Evolutionary conservation across 1,140 invertebrate species (phyloP).

Genomic region (Teleopsis dalmanni): DNA sequence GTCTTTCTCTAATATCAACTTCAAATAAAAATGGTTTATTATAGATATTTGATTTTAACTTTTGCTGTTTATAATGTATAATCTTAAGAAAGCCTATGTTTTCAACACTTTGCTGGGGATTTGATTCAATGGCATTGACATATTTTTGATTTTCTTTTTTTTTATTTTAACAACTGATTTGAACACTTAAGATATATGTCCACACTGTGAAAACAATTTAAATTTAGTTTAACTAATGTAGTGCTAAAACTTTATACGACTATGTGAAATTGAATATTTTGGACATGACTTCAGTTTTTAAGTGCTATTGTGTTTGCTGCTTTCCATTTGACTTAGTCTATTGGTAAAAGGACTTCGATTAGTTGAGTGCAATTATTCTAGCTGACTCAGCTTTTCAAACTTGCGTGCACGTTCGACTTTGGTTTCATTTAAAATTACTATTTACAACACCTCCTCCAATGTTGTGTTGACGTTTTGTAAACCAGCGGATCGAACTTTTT

Average conservation of each 20-base stretch:
- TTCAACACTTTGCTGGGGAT: not conserved
- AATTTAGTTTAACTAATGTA: not conserved
- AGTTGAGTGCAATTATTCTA: not conserved
- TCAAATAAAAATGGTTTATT: too few species aligned
- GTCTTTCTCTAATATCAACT: too few species aligned
- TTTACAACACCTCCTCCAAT: not conserved
- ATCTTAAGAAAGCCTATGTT: not conserved
- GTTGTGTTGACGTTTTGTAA: not conserved
- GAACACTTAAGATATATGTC: not conserved
- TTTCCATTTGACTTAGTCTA: not conserved
- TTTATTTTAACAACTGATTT: not conserved
- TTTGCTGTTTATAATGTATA: not conserved
- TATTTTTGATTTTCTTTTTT: not conserved
- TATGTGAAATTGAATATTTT: too few species aligned
- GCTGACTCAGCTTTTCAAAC: not conserved
- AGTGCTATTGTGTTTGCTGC: not conserved
- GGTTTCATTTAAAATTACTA: not conserved
- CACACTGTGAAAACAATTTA: not conserved
- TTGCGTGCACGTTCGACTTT: not conserved
- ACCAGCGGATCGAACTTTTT: too few species aligned
- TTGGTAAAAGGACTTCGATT: not conserved
- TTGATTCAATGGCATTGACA: not conserved
- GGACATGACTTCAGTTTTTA: too few species aligned
- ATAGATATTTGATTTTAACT: too few species aligned
- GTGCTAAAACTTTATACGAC: not conserved